phyloP scores from a whole-genome alignment of 2,113 vertebrate genomes.

The Pelobates fuscus region DNA sequence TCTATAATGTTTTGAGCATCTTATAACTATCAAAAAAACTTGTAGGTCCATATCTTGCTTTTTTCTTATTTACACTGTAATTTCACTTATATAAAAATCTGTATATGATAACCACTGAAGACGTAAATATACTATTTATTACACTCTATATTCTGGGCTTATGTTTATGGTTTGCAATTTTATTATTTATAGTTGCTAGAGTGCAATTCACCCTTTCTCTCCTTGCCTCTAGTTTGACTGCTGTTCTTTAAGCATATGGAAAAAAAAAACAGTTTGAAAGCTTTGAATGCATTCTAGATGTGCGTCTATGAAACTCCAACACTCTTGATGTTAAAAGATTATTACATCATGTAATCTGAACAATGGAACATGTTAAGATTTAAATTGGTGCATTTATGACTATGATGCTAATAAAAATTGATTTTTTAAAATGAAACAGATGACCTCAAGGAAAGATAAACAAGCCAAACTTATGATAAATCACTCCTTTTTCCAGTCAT shows the following conservation, averaged over 20 bases:
- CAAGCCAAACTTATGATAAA: constrained; percentile 62
- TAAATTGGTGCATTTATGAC: constrained; percentile 54
- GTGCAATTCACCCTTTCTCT: too few relatives aligned
- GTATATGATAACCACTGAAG: background rate
- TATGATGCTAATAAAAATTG: constrained; percentile 56
- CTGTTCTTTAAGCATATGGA: background rate
- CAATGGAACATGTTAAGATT: constrained; percentile 35
- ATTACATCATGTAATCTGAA: constrained; percentile 45
- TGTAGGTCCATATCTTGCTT: too few relatives aligned
- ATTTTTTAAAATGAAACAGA: constrained; percentile 62
- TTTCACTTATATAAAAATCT: background rate
- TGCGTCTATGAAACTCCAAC: background rate
- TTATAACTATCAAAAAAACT: too few relatives aligned
- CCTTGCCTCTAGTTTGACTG: constrained; percentile 3
- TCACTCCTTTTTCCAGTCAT: constrained; percentile 57
- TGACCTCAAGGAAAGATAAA: constrained; percentile 62
- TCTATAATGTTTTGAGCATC: too few relatives aligned
- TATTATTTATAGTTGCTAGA: constrained; percentile 3
- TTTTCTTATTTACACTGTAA: background rate
- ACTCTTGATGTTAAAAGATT: constrained; percentile 25
- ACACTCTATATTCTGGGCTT: background rate
- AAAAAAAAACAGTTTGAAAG: background rate
- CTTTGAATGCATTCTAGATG: background rate
- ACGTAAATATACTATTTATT: constrained; percentile 4
- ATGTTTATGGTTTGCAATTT: background rate